Conservation (phyloP, 2,113 vertebrate species). For the Prunella himalayana region DNA sequence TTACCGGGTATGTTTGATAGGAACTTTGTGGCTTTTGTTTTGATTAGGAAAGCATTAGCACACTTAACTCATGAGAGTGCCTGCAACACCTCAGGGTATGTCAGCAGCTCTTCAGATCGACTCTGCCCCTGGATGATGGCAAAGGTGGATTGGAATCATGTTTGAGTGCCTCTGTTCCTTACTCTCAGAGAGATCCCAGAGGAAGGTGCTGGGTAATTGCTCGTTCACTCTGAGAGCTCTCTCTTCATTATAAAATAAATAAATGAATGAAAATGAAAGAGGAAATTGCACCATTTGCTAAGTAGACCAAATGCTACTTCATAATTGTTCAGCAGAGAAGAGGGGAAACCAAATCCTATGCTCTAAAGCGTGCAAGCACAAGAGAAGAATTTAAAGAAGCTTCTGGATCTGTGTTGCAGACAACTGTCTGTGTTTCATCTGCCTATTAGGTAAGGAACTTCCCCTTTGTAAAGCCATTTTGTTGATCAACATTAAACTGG, state of each 20-base stretch:
- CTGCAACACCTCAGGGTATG: neutral
- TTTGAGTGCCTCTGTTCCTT: slow-evolving; percentile 25
- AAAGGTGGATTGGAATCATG: slow-evolving; percentile 32
- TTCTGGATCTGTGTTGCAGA: neutral
- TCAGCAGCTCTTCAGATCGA: slow-evolving; percentile 18
- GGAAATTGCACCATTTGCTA: slow-evolving; percentile 25
- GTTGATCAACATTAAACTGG: neutral
- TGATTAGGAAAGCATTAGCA: slow-evolving; percentile 8
- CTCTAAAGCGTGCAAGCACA: neutral
- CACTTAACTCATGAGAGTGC: neutral
- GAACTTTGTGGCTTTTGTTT: neutral
- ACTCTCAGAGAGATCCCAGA: slow-evolving; percentile 27
- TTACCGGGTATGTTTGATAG: neutral
- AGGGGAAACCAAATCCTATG: neutral
- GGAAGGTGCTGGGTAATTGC: slow-evolving; percentile 49
- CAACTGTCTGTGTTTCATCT: neutral
- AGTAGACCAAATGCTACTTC: neutral
- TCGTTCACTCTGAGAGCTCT: slow-evolving; percentile 25
- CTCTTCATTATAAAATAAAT: slow-evolving; percentile 48
- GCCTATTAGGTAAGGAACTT: neutral
- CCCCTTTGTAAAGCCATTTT: neutral
- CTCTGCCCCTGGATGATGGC: neutral
- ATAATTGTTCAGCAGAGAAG: neutral
- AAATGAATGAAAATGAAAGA: slow-evolving; percentile 38
- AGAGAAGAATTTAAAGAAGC: neutral